A percentile compares a stretch with the other conserved stretches of the same genome.
phyloP scores from a whole-genome alignment of 2,797 vertebrate species.

The Pitangus sulphuratus region DNA sequence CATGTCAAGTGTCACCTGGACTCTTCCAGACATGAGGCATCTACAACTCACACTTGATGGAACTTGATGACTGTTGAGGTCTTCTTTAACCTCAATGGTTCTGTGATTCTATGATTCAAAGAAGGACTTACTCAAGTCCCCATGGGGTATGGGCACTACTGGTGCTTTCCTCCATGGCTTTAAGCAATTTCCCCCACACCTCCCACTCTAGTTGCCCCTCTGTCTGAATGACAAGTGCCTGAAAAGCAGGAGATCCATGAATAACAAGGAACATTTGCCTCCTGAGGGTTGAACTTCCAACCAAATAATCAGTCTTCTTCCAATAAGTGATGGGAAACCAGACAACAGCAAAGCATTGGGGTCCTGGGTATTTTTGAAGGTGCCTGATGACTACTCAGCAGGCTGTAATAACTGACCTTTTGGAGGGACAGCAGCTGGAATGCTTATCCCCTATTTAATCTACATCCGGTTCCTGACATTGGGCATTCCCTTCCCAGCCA shows the following conservation, averaged over 20 bases:
- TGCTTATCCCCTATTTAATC: neutral
- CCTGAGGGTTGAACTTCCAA: neutral
- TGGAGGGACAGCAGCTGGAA: neutral
- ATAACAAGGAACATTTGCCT: neutral
- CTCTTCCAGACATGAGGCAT: neutral
- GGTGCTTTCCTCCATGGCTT: neutral
- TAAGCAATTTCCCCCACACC: neutral
- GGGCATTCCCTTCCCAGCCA: neutral
- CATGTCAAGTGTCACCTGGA: neutral
- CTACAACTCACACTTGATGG: neutral
- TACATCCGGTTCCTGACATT: neutral
- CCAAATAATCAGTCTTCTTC: neutral
- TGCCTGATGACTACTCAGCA: neutral
- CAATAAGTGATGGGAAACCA: neutral
- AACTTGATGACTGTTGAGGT: neutral
- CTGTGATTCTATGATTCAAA: neutral
- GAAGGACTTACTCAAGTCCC: neutral
- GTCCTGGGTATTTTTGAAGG: neutral
- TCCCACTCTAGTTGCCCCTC: neutral
- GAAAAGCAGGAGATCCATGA: neutral
- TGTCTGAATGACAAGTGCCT: neutral
- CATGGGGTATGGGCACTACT: neutral
- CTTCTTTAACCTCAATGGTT: neutral
- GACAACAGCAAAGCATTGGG: neutral
- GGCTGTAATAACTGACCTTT: neutral